Percentiles rank a stretch among this genome's conserved stretches.
Evolutionary conservation across 2,113 vertebrate species (phyloP).

Genomic region (Hyperopisus bebe): DNA sequence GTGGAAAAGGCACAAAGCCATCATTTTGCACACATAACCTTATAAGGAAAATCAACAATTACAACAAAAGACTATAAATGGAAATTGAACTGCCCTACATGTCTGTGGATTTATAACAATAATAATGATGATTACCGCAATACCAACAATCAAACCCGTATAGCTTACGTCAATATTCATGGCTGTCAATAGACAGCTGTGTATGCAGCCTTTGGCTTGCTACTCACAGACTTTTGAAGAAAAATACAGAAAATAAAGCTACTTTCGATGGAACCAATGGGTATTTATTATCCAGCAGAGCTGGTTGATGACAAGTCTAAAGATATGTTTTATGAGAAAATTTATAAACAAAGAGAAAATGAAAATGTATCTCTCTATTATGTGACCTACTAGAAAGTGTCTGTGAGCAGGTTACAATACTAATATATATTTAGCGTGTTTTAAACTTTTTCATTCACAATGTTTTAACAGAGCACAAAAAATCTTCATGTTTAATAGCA

Average conservation of each 20-base stretch:
- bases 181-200: neutral
- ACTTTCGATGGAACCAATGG: neutral
- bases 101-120: neutral
- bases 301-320: neutral
- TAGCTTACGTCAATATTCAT: neutral
- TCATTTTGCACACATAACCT: slow-evolving; percentile 30
- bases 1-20: neutral
- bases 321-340: neutral
- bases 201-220: neutral
- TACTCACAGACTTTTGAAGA: neutral
- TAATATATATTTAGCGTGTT: neutral
- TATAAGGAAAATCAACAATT: slow-evolving; percentile 27
- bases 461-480: neutral
- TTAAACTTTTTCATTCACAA: neutral
- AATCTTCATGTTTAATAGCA: slow-evolving; percentile 9
- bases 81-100: slow-evolving; percentile 10
- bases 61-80: slow-evolving; percentile 13
- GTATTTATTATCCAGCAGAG: slow-evolving; percentile 4
- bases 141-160: slow-evolving; percentile 25
- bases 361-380: neutral
- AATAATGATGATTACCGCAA: slow-evolving; percentile 13
- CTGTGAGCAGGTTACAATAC: neutral
- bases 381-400: neutral
- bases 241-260: neutral
- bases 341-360: neutral